Conservation (phyloP, 1,140 invertebrate species). For the Trachymyrmex septentrionalis region DNA sequence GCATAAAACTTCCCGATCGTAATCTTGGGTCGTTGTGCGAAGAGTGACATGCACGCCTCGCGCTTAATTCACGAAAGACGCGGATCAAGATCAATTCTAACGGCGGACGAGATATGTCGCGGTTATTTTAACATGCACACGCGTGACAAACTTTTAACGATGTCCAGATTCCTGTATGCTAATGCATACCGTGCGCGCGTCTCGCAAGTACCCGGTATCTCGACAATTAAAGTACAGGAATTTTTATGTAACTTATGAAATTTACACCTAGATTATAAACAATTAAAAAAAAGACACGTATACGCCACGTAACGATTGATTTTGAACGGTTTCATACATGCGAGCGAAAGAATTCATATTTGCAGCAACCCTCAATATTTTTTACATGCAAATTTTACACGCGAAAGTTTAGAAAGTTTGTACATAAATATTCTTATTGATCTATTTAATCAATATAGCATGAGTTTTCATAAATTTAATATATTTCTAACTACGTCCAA, state of each 20-base stretch:
- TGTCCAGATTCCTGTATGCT: slow-evolving; percentile 55
- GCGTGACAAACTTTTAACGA: slow-evolving; percentile 61
- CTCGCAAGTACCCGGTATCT: slow-evolving; percentile 5
- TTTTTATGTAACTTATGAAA: slow-evolving; percentile 46
- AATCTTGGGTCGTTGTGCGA: slow-evolving; percentile 61
- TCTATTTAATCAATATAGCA: slow-evolving; percentile 4
- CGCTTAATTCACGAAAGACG: slow-evolving; percentile 27
- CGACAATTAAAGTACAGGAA: slow-evolving; percentile 46
- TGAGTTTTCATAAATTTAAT: not conserved
- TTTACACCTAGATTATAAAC: slow-evolving; percentile 44
- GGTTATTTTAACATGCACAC: slow-evolving; percentile 57
- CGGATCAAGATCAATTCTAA: slow-evolving; percentile 63
- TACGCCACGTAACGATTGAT: slow-evolving; percentile 25
- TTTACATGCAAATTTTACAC: not conserved
- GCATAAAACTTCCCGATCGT: slow-evolving; percentile 64
- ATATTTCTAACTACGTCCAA: not conserved
- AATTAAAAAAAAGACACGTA: slow-evolving; percentile 36
- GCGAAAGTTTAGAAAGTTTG: not conserved
- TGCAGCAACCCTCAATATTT: not conserved
- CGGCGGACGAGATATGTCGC: slow-evolving; percentile 57
- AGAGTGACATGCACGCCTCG: slow-evolving; percentile 50
- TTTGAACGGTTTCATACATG: slow-evolving; percentile 19
- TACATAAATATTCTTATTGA: not conserved
- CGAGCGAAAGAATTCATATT: slow-evolving; percentile 14
- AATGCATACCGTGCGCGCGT: slow-evolving; percentile 49